These are phyloP conservation scores for Heteropelma amictum DNA, from an alignment of 2,888 invertebrate genomes.

Conservation along the genomic window DNA sequence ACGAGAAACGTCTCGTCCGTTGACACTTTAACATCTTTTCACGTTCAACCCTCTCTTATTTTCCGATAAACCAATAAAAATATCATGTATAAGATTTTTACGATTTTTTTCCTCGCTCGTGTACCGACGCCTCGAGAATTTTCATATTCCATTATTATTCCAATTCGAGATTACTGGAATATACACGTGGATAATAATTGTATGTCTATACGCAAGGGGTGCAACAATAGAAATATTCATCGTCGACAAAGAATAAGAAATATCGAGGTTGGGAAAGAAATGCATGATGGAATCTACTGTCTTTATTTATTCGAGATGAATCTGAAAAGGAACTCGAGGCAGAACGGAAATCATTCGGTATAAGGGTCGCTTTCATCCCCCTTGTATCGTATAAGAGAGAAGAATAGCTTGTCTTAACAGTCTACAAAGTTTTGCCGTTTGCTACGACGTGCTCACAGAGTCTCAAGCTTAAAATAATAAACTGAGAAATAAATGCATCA, in stretches of 20 bases:
- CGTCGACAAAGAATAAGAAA: conserved; percentile 19
- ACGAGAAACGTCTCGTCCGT: too few species aligned
- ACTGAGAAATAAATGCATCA: conserved; percentile 2
- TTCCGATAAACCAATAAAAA: too few species aligned
- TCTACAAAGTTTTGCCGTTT: conserved; percentile 36
- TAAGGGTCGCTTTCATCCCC: conserved; percentile 32
- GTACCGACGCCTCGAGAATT: too few species aligned
- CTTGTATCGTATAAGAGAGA: neutral
- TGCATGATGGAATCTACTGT: neutral
- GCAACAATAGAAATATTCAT: neutral
- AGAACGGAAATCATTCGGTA: conserved; percentile 43
- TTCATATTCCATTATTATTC: too few species aligned
- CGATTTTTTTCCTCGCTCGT: too few species aligned
- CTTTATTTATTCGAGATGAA: conserved; percentile 25
- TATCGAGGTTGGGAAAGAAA: conserved; percentile 12
- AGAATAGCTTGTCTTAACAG: conserved; percentile 28
- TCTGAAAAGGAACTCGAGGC: conserved; percentile 34
- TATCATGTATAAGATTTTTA: too few species aligned
- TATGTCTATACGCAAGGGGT: neutral
- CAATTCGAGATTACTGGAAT: too few species aligned
- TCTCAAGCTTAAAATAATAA: neutral
- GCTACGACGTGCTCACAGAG: neutral
- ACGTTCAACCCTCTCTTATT: too few species aligned
- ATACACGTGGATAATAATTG: too few species aligned
- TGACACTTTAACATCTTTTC: too few species aligned